Conservation (phyloP, 2,888 invertebrate species). For the Polyploca ridens region DNA sequence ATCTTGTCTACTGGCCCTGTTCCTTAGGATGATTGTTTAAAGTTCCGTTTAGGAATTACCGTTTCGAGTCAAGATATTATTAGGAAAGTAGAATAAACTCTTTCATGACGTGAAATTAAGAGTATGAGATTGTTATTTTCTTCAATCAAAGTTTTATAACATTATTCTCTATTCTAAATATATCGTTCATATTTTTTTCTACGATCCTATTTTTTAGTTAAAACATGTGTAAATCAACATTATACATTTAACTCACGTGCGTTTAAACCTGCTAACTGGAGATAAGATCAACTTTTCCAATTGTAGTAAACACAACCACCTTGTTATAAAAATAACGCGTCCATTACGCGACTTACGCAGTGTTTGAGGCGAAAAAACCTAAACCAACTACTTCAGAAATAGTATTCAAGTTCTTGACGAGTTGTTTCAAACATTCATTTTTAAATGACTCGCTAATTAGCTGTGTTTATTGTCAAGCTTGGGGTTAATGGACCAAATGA, state of each 20-base stretch:
- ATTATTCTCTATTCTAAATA: no score
- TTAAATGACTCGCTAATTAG: slow-evolving; percentile 9
- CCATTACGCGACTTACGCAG: not conserved
- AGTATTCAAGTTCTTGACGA: not conserved
- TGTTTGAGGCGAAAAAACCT: not conserved
- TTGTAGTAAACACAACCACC: slow-evolving; percentile 1
- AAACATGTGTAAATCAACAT: not conserved
- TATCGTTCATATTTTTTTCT: no score
- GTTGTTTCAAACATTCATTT: not conserved
- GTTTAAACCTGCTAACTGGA: no score
- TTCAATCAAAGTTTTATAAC: no score
- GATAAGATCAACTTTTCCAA: not conserved
- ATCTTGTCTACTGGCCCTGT: no score
- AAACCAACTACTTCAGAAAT: not conserved
- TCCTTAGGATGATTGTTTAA: no score
- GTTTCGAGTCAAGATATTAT: no score
- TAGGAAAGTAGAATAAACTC: no score
- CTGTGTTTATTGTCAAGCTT: not conserved
- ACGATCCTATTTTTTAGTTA: no score
- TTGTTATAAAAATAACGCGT: slow-evolving; percentile 3
- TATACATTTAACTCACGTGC: not conserved
- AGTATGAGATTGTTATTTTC: no score
- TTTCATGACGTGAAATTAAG: no score
- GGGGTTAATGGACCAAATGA: slow-evolving; percentile 4
- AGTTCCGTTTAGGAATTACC: no score